Evolutionary conservation across 2,113 vertebrate genomes (phyloP), one percentile per base, ranked within the genome.

Genomic region (Microtus richardsoni): DNA sequence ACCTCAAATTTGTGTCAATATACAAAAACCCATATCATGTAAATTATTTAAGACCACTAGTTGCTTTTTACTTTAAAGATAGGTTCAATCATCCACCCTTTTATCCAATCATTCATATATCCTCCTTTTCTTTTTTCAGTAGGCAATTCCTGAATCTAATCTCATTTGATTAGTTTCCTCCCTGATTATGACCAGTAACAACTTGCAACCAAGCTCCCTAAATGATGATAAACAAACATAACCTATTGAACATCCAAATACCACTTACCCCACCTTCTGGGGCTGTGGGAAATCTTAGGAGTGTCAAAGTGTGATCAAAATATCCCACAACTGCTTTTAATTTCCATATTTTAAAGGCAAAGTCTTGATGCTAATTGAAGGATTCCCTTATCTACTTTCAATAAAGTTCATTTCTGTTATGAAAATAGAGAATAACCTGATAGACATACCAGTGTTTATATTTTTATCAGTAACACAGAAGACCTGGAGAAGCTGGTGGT

Each of bases 341-440:
- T 97, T 98, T 98, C 41, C 24, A 0, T 96, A 75, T 95, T 68
- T 97, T 98, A 92, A 93, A 90, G 96, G 95, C 86, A 97, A 96
- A 94, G 97, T 97, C 93, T 96, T 97, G 68, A 92, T 97, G 89
- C 64, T 90, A 95, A 97, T 77, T 73, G 75, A 98, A 97, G 73
- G 96, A 97, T 98, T 98, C 97, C 95, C 96, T 96, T 98, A 96
- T 97, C 98, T 97, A 96, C 97, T 97, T 98, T 88, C 98, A 99
- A 99, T 99, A 98, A 98, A 99, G 91, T 95, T 97, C 92, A 88
- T 98, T 98, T 95, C 95, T 98, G 94, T 98, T 98, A 97, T 98
- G 95, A 13, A 60, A 26, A 58, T 87, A 84, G 30, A 47, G n/a
- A 58, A 71, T 68, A 21, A 74, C 60, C 39, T 6, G 12, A 28